A percentile compares a stretch with the other conserved stretches of the same genome.
These are phyloP conservation scores for Salpingus planirostris DNA, from an alignment of 2,888 invertebrate species.

Conservation along the genomic window DNA sequence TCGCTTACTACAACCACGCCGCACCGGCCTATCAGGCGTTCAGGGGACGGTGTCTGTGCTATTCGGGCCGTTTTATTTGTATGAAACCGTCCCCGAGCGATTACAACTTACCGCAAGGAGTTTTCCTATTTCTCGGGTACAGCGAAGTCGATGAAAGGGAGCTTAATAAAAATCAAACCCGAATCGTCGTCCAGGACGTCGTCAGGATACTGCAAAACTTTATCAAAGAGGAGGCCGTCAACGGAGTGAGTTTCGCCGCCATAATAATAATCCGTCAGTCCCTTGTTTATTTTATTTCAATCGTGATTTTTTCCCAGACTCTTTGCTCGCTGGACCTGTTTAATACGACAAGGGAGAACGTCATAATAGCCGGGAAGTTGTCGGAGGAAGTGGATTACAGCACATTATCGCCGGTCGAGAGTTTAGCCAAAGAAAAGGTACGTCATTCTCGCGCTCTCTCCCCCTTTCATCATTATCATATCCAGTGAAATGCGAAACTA, in stretches of 20 bases:
- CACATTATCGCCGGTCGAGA: constrained; percentile 55
- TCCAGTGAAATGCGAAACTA: no score
- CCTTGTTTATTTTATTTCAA: not conserved
- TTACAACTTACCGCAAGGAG: constrained; percentile 72
- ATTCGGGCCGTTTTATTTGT: constrained; percentile 86
- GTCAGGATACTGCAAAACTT: constrained; percentile 75
- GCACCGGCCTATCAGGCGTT: constrained; percentile 86
- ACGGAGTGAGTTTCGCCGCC: constrained; percentile 49
- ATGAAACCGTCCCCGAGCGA: constrained; percentile 75
- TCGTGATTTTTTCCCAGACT: constrained; percentile 51
- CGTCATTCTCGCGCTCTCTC: no score
- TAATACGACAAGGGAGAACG: constrained; percentile 80
- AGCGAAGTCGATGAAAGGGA: constrained; percentile 78
- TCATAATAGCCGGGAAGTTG: constrained; percentile 74
- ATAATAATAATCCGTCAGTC: constrained; percentile 2
- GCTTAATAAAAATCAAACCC: constrained; percentile 71
- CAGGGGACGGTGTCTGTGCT: constrained; percentile 81
- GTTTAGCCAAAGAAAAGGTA: constrained; percentile 67
- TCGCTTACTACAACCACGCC: constrained; percentile 84
- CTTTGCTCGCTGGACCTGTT: constrained; percentile 76
- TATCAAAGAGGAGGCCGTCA: constrained; percentile 61
- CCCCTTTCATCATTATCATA: no score
- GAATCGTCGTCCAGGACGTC: constrained; percentile 76
- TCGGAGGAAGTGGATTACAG: constrained; percentile 55
- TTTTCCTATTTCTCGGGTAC: constrained; percentile 82